Evolutionary conservation across 2,113 vertebrate species (phyloP), one percentile per base, ranked within the genome.

Genomic region (Albula glossodonta): DNA sequence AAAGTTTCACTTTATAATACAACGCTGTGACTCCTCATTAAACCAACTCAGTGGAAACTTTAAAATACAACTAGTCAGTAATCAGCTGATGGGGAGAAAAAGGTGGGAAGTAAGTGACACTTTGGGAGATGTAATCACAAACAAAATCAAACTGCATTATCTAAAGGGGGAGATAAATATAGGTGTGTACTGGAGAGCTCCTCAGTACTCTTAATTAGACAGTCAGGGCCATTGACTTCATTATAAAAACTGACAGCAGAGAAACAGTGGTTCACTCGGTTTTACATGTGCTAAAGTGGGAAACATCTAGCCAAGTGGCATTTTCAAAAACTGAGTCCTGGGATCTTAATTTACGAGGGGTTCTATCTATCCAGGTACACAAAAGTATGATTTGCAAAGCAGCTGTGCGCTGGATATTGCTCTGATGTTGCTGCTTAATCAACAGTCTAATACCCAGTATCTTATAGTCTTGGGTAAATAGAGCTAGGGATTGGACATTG

Each of bases 131-230:
- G 52, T 88, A 93, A 92, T 90, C 92, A 90, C 88, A 86, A 88
- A 31, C 77, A 88, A 86, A 89, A 87, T 84, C 82, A 86, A 60
- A 89, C 87, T 87, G 89, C 82, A 86, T 88, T 89, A 89, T 88
- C 87, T 87, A 88, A 88, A 88, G 74, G 63, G 87, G 86, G 56
- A 80, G 83, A 84, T 92, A 90, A 91, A 91, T 85, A 88, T 57
- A 60, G 87, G 88, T 92, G 88, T 84, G 90, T 91, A 92, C 81
- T 86, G 81, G 88, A 91, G 89, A 88, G 91, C 81, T 89, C 89
- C 92, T 91, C 86, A 90, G 86, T 77, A 53, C 87, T 87, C 90
- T 92, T 91, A 89, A 93, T 91, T 83, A 85, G 92, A 86, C 89
- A 90, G 87, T 86, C 81, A 22, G 86, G 84, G 90, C 84, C 89